Conservation (phyloP, 2,888 invertebrate genomes). For the Agrotis clavis region DNA sequence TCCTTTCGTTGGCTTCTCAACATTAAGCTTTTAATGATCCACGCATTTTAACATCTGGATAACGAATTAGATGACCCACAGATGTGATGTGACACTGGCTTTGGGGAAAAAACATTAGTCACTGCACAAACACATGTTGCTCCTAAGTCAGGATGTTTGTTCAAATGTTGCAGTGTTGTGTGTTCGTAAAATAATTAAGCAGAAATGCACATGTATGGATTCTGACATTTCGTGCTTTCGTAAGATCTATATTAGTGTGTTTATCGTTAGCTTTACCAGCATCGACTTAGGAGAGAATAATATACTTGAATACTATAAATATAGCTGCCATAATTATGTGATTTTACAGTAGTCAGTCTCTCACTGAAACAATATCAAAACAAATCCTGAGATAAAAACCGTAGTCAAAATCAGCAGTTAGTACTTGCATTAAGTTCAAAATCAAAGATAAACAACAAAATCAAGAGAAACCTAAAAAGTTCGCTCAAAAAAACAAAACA, state of each 20-base stretch:
- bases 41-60: constrained; percentile 6
- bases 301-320: no score
- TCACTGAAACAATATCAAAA: no score
- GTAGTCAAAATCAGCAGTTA: neutral
- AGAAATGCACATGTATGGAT: no score
- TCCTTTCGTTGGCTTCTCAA: neutral
- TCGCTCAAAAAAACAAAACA: neutral
- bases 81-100: constrained; percentile 29
- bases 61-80: constrained; percentile 12
- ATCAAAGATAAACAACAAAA: neutral
- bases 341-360: no score
- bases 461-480: neutral
- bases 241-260: neutral
- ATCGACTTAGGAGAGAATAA: no score
- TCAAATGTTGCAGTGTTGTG: neutral
- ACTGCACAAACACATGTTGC: constrained; percentile 21
- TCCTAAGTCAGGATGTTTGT: constrained; percentile 6
- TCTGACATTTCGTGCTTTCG: neutral
- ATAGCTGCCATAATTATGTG: no score
- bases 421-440: neutral
- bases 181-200: neutral
- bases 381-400: no score
- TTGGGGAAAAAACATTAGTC: neutral
- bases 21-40: neutral
- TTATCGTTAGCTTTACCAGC: no score